Percentiles rank a stretch among this genome's conserved stretches.
Evolutionary conservation across 2,113 vertebrate genomes (phyloP).

Genomic region (Macaca nemestrina): DNA sequence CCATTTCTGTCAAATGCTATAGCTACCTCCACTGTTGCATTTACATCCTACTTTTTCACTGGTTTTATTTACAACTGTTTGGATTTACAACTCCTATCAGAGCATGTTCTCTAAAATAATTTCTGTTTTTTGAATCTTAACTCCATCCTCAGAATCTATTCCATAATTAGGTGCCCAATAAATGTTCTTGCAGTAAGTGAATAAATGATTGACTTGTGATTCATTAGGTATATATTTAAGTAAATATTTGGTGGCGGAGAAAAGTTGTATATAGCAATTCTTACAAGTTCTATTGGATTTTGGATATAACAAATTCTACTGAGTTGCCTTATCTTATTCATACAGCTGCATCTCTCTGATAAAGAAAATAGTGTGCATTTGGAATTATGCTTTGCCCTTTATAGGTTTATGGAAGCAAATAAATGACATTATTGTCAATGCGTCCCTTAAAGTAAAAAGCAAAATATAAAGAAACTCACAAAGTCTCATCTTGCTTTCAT

Average conservation of each 20-base stretch:
- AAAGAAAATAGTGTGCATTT: constrained; percentile 19
- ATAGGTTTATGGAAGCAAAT: not conserved
- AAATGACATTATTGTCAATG: not conserved
- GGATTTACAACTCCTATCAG: not conserved
- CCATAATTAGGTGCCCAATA: not conserved
- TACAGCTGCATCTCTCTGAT: not conserved
- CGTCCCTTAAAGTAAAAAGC: not conserved
- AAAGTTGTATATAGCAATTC: not conserved
- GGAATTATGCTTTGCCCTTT: not conserved
- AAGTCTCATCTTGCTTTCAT: not conserved
- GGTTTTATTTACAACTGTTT: not conserved
- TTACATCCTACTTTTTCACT: not conserved
- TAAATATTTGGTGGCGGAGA: not conserved
- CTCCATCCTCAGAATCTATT: not conserved
- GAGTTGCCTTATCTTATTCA: not conserved
- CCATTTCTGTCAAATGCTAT: not conserved
- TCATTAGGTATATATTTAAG: not conserved
- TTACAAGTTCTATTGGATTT: not conserved
- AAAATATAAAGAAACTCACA: not conserved
- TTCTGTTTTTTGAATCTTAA: not conserved
- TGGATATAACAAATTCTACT: not conserved
- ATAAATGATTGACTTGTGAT: not conserved
- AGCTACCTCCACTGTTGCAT: not conserved
- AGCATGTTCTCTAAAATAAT: not conserved
- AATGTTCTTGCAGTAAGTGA: not conserved